Base-by-base conservation (phyloP, 92 coral and sea anemone genomes). In the Umimayanthus kanabou region DNA sequence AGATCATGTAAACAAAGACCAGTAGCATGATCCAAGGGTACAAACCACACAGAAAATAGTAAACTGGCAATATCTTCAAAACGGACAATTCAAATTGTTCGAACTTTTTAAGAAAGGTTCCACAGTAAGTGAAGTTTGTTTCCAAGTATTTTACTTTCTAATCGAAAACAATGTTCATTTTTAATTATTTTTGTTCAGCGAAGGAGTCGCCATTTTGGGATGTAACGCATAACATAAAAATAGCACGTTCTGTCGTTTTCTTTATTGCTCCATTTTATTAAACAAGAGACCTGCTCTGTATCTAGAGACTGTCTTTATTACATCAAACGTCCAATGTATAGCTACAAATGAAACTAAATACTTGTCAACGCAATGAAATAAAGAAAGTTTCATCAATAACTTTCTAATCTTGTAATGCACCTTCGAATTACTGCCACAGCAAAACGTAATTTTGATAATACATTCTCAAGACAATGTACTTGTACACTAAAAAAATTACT, bases 1-100 rank as follows among this genome's bases (percentile, higher is more conserved):
- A 33, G 37, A 33, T 33, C 37, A 33, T 0, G 37, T 33, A 33
- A 33, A 33, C 2, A 33, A 33, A 33, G 73, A 69, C 73, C 73
- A 69, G 90, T 79, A 58, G 74, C 77, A 45, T 80, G 84, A 80
- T 15, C 29, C 73, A 69, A 28, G 73, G 30, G 73, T 69, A 69
- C 74, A 69, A 25, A 25, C 39, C 74, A 69, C 74, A 69, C 14
- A 69, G 74, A 7, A 69, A 69, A 69, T 25, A 69, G 29, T 69
- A 22, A 69, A 69, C 74, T 22, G 74, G 11, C 37, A 69, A 69
- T 0, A 69, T 69, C 30, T 69, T 69, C 33, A 69, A 69, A 69
- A 69, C 74, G 74, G 74, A 69, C 74, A 69, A 20, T n/a, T 69
- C 74, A 69, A 69, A 69, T 69, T 69, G 74, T 2, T 37, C n/a